These are phyloP conservation scores for Rotaria macrura DNA, from an alignment of 2,888 invertebrate species.

Conservation along the genomic window DNA sequence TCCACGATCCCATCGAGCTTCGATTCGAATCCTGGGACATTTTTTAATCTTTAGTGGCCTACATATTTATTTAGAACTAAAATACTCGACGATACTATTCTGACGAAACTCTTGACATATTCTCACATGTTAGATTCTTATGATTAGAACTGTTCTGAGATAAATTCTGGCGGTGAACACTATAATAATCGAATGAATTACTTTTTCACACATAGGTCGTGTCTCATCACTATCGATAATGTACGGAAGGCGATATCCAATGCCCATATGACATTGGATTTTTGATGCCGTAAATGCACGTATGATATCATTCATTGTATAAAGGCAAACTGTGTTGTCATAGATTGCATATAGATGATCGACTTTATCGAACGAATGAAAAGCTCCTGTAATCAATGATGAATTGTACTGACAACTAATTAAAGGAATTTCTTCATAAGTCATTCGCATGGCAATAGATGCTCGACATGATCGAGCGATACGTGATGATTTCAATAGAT, in stretches of 20 bases:
- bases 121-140: too few species aligned
- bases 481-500: not conserved
- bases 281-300: not conserved
- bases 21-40: too few species aligned
- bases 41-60: too few species aligned
- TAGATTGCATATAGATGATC: not conserved
- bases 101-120: too few species aligned
- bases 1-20: too few species aligned
- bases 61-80: too few species aligned
- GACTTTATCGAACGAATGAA: not conserved
- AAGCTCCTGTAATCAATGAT: not conserved
- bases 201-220: not conserved
- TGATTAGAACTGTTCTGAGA: too few species aligned
- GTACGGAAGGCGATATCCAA: not conserved
- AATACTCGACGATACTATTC: too few species aligned
- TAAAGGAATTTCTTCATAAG: conserved; percentile 5
- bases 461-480: conserved; percentile 10
- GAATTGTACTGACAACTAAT: not conserved
- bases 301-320: not conserved
- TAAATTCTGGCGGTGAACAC: too few species aligned
- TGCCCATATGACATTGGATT: not conserved
- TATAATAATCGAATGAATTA: not conserved
- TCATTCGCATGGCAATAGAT: not conserved
- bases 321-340: not conserved
- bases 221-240: not conserved